Evolutionary conservation across 2,888 invertebrate genomes (phyloP), one percentile per base, ranked within the genome.

Genomic region (Meiosimyza decipiens): DNA sequence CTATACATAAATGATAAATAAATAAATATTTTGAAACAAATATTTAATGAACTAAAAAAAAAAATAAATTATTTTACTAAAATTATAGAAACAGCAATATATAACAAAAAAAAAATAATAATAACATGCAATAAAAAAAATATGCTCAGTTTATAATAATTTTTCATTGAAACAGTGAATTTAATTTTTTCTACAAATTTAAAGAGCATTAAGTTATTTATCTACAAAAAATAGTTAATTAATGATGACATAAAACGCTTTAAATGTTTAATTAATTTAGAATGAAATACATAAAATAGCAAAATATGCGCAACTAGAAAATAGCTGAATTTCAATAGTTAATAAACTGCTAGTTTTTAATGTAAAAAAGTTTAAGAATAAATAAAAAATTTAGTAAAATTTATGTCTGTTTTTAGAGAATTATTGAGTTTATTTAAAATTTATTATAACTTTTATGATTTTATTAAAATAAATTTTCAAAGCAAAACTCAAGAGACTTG

Each of bases 241-340:
- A 72, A 65, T 66, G 80, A 59, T 59, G 13, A 18, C 16, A 18
- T 59, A 59, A 18, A 59, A 59, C 6, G 40, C 63, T 40, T 63
- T 33, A 40, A 60, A 33, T 28, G 33, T 28, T n/a, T 22, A 65
- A 65, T 65, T 40, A 28, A 62, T 47, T 40, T n/a, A 62, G 33
- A 40, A 33, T 80, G 76, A 59, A 28, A 28, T 28, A 55, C 49
- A 79, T 22, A 66, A 54, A 11, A 54, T 28, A 66, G 54, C 33
- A 18, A 59, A 59, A 80, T 82, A 82, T 77, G 80, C 79, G 79
- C 80, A 78, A 80, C 75, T 75, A 77, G 77, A 77, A 78, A 77
- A 72, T 77, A 55, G 54, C 33, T 77, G 62, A 55, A 71, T 69
- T 28, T 73, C 62, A 64, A 57, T 69, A 67, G 63, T 22, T 15